Evolutionary conservation across 1,140 invertebrate genomes (phyloP), one percentile per base, ranked within the genome.

Genomic region (Magallana ariakensis): DNA sequence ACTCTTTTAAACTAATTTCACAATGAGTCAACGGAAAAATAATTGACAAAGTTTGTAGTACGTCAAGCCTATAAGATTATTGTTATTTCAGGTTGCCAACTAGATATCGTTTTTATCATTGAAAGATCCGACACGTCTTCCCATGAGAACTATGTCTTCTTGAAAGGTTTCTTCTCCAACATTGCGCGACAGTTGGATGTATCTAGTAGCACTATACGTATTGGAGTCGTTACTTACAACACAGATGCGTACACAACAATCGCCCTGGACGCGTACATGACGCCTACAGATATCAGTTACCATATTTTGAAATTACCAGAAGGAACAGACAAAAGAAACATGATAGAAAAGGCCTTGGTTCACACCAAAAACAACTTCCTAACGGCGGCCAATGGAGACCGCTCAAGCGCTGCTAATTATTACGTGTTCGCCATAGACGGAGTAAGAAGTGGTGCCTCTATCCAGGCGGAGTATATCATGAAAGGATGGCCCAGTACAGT

Each of bases 51-150:
- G 7, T 16, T 16, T 62, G 16, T 19, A 16, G 15, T 16, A n/a
- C 13, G 8, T 16, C 58, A 16, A 16, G 19, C 19, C 16, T n/a
- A 62, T 16, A 62, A 62, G 10, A 75, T 22, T 70, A 26, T 75
- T 26, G 11, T 33, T 9, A 11, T 75, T 75, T 13, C 22, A 75
- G 66, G 22, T 75, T 75, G 66, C 22, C 22, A 75, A 26, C 66
- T 75, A 33, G 66, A 75, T 75, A 75, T 75, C 22, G 19, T 75
- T 9, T 75, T 75, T 75, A 33, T 75, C 11, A 19, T 75, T 5
- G 66, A 75, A 13, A 22, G 22, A 10, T 11, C 22, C 4, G 15
- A 11, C 8, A 26, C 19, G 11, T 75, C 66, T 26, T 19, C 66
- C 15, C 11, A 22, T 75, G 66, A 19, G 22, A 75, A 75, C 9